Evolutionary conservation across 1,140 invertebrate genomes (phyloP).

Genomic region (Sminthurides bifidus): DNA sequence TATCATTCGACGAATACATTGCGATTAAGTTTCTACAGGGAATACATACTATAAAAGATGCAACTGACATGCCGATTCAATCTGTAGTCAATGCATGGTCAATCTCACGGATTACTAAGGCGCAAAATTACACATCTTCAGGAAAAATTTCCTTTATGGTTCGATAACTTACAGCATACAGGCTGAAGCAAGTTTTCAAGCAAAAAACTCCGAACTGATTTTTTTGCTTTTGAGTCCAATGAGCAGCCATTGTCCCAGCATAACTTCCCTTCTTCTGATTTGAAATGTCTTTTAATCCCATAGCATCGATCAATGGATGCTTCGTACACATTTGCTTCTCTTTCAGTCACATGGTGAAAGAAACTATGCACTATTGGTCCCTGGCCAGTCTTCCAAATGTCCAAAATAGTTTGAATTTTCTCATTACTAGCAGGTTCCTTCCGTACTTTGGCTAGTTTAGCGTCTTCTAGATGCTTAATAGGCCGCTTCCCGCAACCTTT

Average conservation of each 20-base stretch:
- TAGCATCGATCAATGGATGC: constrained; percentile 31
- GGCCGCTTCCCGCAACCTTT: constrained; percentile 29
- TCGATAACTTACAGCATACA: constrained; percentile 19
- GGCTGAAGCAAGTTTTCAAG: constrained; percentile 19
- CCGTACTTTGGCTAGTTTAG: constrained; percentile 10
- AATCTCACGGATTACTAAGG: no score
- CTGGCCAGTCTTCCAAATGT: constrained; percentile 26
- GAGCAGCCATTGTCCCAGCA: neutral
- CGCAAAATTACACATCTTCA: constrained; percentile 22
- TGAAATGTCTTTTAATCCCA: constrained; percentile 19
- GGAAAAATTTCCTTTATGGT: constrained; percentile 18
- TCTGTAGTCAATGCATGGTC: no score
- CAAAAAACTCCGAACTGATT: constrained; percentile 28
- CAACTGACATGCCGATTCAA: no score
- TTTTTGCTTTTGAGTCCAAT: constrained; percentile 24
- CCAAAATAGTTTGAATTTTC: constrained; percentile 23
- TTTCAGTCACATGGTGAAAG: constrained; percentile 23
- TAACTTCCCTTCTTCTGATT: constrained; percentile 30
- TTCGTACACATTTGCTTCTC: constrained; percentile 29
- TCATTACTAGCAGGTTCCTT: neutral
- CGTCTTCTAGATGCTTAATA: constrained; percentile 24
- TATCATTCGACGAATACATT: no score
- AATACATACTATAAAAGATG: no score
- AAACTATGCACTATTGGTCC: constrained; percentile 18
- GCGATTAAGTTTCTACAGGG: no score